Evolutionary conservation across 2,113 vertebrate species (phyloP).

Genomic region (Rousettus leschenaultii): DNA sequence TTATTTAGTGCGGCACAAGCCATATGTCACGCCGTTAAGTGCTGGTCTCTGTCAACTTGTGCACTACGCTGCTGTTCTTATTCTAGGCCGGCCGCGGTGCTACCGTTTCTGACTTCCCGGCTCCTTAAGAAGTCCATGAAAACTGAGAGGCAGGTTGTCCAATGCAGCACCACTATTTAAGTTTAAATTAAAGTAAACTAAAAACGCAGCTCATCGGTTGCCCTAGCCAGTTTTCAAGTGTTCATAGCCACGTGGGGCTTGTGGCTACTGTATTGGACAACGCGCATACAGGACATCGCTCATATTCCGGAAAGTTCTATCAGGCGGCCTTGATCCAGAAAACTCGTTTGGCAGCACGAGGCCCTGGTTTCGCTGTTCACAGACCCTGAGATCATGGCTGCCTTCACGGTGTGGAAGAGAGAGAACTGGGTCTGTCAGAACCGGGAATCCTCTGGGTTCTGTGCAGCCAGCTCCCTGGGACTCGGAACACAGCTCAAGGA

Average conservation of each 20-base stretch:
- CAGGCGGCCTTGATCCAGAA: neutral
- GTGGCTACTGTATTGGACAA: neutral
- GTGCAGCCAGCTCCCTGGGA: neutral
- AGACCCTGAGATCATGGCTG: neutral
- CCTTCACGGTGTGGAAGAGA: neutral
- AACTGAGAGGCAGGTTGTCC: neutral
- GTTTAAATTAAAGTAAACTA: neutral
- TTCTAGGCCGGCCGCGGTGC: neutral
- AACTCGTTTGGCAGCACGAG: neutral
- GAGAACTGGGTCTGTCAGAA: neutral
- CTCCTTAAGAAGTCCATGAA: neutral
- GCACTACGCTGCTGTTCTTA: neutral
- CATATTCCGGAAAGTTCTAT: neutral
- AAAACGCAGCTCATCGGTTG: neutral
- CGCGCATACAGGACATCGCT: neutral
- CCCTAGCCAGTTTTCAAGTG: neutral
- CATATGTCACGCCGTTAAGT: neutral
- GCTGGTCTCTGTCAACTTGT: neutral
- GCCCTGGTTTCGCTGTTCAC: neutral
- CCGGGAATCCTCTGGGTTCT: neutral
- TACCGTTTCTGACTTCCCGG: neutral
- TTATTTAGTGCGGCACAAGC: slow-evolving; percentile 11
- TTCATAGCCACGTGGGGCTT: neutral
- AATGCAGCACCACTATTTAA: too few relatives aligned
- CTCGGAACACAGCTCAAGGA: neutral